Conservation (phyloP, 2,113 vertebrate species). For the Leptobrachium leishanense region DNA sequence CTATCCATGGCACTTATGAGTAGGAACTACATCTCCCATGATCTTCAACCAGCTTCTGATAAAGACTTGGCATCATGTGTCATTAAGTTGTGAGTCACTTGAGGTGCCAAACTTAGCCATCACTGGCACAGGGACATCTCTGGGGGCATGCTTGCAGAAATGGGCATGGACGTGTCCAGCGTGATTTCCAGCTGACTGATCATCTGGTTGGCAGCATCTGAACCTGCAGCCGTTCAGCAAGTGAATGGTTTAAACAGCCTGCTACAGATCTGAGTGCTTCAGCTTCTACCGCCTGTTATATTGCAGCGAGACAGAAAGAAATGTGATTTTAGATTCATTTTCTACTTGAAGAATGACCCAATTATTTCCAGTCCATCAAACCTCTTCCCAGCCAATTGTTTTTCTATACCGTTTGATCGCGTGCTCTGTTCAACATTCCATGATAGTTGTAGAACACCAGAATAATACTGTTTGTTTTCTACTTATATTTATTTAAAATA, state of each 20-base stretch:
- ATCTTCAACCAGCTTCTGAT: too few species aligned
- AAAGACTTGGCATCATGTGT: too few species aligned
- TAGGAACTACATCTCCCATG: too few species aligned
- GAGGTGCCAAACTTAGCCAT: not conserved
- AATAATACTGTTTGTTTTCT: too few species aligned
- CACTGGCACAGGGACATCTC: not conserved
- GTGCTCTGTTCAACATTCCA: constrained; percentile 24
- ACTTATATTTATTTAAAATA: not conserved
- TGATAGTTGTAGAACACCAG: not conserved
- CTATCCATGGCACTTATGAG: too few species aligned
- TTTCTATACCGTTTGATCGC: constrained; percentile 22
- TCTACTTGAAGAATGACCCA: constrained; percentile 48
- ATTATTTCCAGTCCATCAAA: constrained; percentile 17
- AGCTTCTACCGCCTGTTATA: constrained; percentile 19
- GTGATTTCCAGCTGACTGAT: constrained; percentile 44
- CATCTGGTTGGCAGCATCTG: constrained; percentile 51
- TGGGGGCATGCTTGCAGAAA: not conserved
- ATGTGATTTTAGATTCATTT: constrained; percentile 50
- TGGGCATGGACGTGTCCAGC: constrained; percentile 33
- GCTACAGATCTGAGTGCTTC: constrained; percentile 47
- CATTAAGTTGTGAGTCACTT: too few species aligned
- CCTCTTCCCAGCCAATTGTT: constrained; percentile 19
- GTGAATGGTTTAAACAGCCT: constrained; percentile 40
- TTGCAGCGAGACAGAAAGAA: constrained; percentile 45
- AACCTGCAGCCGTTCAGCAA: constrained; percentile 46